Evolutionary conservation across 2,888 invertebrate species (phyloP).

Genomic region (Drosophila cyrtoloma): DNA sequence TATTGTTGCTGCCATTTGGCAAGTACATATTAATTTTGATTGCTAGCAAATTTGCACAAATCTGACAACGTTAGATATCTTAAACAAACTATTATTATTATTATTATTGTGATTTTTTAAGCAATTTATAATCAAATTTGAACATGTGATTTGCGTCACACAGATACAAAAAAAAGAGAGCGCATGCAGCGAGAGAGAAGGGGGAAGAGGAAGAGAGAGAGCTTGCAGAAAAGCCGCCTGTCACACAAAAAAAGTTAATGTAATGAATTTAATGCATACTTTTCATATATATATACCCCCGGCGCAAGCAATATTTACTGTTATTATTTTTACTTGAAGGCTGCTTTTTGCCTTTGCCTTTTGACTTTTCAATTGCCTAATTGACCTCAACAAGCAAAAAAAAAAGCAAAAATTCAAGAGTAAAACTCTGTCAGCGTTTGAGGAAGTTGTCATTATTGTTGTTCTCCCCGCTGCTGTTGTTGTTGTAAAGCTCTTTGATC

Average conservation of each 20-base stretch:
- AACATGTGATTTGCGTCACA: conserved; percentile 51
- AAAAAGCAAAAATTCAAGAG: conserved; percentile 41
- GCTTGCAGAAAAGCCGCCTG: conserved; percentile 41
- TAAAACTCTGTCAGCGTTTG: conserved; percentile 42
- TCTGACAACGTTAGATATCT: conserved; percentile 35
- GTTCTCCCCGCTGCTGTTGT: conserved; percentile 31
- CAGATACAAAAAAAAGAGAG: conserved; percentile 15
- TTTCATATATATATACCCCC: not conserved
- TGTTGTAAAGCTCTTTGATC: conserved; percentile 60
- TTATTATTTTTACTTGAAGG: conserved; percentile 45
- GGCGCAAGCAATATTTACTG: conserved; percentile 5
- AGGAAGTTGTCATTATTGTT: conserved; percentile 56
- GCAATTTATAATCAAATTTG: conserved; percentile 36
- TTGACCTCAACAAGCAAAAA: conserved; percentile 78
- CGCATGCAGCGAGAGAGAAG: conserved; percentile 12
- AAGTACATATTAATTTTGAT: conserved; percentile 28
- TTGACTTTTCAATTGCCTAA: conserved; percentile 43
- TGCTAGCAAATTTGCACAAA: conserved; percentile 23
- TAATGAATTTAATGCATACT: conserved; percentile 17
- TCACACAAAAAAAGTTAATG: conserved; percentile 10
- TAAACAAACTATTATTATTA: conserved; percentile 21
- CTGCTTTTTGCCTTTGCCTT: conserved; percentile 15
- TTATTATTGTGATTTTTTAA: conserved; percentile 14
- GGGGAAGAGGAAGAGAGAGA: conserved; percentile 1
- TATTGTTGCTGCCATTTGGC: conserved; percentile 30